These are phyloP conservation scores for Stylophora pistillata DNA, from an alignment of 64 coral and sea anemone species.

Conservation along the genomic window DNA sequence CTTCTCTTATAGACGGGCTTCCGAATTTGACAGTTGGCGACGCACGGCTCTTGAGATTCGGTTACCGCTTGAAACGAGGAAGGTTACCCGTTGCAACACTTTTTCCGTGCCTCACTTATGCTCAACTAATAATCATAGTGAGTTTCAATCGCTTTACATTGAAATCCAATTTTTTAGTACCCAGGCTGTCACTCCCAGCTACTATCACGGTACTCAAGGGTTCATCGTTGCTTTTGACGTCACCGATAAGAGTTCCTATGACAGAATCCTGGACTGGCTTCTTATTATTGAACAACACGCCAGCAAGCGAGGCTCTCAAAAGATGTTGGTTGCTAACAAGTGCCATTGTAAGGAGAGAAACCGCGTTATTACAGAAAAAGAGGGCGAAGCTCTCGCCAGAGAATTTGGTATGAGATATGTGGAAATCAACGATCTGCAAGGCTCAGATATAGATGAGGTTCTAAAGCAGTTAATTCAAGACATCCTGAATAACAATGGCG, in stretches of 20 bases:
- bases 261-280: neutral
- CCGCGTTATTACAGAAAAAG: neutral
- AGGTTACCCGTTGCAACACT: no score
- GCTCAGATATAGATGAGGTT: neutral
- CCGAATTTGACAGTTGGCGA: no score
- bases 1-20: no score
- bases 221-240: slow-evolving; percentile 24
- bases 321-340: neutral
- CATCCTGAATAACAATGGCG: neutral
- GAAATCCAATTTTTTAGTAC: slow-evolving; percentile 1
- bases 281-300: neutral
- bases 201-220: slow-evolving; percentile 21
- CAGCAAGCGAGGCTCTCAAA: neutral
- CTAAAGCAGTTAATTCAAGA: slow-evolving; percentile 4
- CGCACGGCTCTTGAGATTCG: no score
- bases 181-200: slow-evolving; percentile 14
- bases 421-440: neutral
- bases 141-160: neutral
- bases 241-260: slow-evolving; percentile 1
- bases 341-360: neutral
- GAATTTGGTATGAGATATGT: slow-evolving; percentile 17
- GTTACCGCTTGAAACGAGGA: no score
- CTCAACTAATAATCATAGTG: no score
- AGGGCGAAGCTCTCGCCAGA: neutral
- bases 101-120: no score